A percentile compares a stretch with the other conserved stretches of the same genome.
phyloP scores from a whole-genome alignment of 2,797 vertebrate species.

The Sebastes kiyomatsui region DNA sequence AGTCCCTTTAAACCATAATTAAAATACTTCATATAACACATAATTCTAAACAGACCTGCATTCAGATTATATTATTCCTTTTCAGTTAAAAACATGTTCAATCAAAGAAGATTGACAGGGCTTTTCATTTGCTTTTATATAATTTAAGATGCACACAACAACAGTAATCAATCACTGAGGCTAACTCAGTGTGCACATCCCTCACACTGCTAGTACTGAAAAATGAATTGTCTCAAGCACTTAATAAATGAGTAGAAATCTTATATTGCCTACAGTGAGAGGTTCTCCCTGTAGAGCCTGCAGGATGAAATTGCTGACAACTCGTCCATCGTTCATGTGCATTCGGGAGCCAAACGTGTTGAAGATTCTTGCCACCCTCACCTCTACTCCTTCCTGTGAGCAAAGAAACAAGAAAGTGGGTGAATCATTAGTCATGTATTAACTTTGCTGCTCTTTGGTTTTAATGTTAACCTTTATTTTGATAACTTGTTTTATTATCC shows the following conservation, averaged over 20 bases:
- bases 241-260: neutral
- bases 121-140: neutral
- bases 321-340: constrained; percentile 99
- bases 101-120: neutral
- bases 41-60: neutral
- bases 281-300: constrained; percentile 97
- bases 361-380: constrained; percentile 97
- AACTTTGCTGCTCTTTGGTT: neutral
- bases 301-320: constrained; percentile 99
- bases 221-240: neutral
- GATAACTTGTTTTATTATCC: neutral
- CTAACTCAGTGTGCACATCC: neutral
- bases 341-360: constrained; percentile 98
- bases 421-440: neutral
- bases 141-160: neutral
- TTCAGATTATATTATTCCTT: no score
- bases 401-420: constrained; percentile 3
- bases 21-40: neutral
- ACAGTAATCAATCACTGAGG: neutral
- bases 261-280: constrained; percentile 86
- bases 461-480: neutral
- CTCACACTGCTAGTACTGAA: neutral
- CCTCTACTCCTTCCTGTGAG: constrained; percentile 96
- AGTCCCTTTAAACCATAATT: neutral
- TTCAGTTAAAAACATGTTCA: neutral